Evolutionary conservation across 2,888 invertebrate genomes (phyloP).

Genomic region (Elysia crispata): DNA sequence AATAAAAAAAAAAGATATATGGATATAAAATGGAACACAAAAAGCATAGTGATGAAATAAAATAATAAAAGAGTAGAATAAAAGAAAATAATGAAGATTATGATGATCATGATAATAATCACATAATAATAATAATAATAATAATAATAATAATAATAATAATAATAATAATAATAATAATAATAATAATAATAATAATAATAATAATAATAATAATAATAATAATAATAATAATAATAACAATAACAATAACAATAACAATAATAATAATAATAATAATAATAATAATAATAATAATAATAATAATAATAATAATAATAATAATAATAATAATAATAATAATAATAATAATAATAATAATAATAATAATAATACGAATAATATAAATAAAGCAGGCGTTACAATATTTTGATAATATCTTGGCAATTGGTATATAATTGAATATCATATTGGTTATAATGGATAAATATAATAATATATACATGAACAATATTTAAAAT

Average conservation of each 20-base stretch:
- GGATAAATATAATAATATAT: no score
- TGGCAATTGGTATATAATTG: no score
- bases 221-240: neutral
- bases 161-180: neutral
- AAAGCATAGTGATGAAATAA: no score
- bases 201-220: neutral
- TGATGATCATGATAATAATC: neutral
- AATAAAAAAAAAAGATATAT: no score
- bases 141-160: neutral
- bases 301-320: neutral
- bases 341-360: conserved; percentile 6
- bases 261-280: neutral
- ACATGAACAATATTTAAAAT: no score
- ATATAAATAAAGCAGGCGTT: no score
- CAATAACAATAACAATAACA: neutral
- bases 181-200: conserved; percentile 2
- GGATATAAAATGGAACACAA: no score
- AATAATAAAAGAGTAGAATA: no score
- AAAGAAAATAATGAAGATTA: no score
- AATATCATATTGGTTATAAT: no score
- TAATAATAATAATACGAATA: no score
- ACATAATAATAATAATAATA: conserved; percentile 2
- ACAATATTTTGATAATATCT: no score
- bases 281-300: neutral
- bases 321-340: conserved; percentile 2